These are phyloP conservation scores for Ethmia dodecea DNA, from an alignment of 2,888 invertebrate species.

Conservation along the genomic window DNA sequence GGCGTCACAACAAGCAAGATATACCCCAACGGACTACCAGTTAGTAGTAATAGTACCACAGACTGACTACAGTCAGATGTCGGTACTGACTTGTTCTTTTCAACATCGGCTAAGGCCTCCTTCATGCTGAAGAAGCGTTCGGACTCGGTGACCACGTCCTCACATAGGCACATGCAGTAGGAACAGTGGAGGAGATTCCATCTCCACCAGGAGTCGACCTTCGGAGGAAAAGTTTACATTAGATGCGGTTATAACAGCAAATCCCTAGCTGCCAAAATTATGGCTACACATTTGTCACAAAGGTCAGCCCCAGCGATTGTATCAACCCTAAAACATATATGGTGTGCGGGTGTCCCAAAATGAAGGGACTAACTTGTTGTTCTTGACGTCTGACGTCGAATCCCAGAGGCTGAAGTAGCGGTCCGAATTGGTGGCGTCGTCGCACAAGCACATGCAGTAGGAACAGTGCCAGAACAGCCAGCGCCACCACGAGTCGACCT, in stretches of 20 bases:
- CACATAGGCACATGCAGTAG: conserved; percentile 93
- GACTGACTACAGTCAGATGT: conserved; percentile 4
- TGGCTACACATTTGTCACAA: no score
- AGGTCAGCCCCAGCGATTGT: no score
- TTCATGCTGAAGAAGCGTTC: conserved; percentile 90
- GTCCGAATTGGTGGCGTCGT: conserved; percentile 86
- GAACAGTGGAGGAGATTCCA: conserved; percentile 91
- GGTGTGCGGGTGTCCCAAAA: conserved; percentile 52
- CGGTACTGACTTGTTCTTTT: conserved; percentile 78
- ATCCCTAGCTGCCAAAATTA: no score
- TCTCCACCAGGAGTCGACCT: conserved; percentile 94
- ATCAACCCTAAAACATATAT: no score
- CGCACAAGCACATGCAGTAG: conserved; percentile 93
- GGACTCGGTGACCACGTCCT: conserved; percentile 82
- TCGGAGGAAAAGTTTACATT: conserved; percentile 34
- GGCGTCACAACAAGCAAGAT: no score
- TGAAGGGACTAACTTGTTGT: conserved; percentile 78
- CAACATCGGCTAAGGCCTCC: conserved; percentile 74
- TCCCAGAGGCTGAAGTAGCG: conserved; percentile 89
- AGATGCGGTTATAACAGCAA: no score
- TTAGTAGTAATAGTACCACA: no score
- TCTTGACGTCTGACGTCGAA: conserved; percentile 74
- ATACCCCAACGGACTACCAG: no score
- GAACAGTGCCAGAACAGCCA: conserved; percentile 94
- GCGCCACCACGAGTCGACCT: conserved; percentile 94